Evolutionary conservation across 2,888 invertebrate species (phyloP).

Genomic region (Byasa hedistus): DNA sequence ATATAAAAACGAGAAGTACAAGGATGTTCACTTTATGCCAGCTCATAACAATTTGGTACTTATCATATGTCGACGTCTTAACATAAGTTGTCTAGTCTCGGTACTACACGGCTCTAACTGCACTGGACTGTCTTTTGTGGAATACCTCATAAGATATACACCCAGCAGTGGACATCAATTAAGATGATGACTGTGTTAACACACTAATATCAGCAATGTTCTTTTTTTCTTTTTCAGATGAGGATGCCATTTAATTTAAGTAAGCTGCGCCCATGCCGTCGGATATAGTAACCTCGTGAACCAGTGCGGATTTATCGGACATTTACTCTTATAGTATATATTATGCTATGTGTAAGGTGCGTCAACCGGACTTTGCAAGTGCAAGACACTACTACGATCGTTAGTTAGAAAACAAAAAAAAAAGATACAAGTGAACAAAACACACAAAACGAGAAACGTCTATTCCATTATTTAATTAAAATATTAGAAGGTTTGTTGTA

Average conservation of each 20-base stretch:
- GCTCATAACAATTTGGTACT: too few relatives aligned
- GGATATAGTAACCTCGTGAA: constrained; percentile 58
- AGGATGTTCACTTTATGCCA: too few relatives aligned
- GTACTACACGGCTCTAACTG: too few relatives aligned
- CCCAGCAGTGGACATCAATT: too few relatives aligned
- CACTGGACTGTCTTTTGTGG: too few relatives aligned
- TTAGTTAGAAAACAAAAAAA: constrained; percentile 51
- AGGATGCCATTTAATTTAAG: constrained; percentile 79
- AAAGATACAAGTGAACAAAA: constrained; percentile 43
- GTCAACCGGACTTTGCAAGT: constrained; percentile 41
- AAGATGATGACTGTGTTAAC: too few relatives aligned
- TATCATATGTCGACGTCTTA: too few relatives aligned
- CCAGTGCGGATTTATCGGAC: constrained; percentile 53
- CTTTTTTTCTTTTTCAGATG: constrained; percentile 56
- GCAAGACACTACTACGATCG: constrained; percentile 43
- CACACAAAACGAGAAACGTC: constrained; percentile 64
- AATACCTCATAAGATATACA: too few relatives aligned
- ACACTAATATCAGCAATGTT: neutral
- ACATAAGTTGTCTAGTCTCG: too few relatives aligned
- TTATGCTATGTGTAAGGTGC: constrained; percentile 45
- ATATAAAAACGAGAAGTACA: too few relatives aligned
- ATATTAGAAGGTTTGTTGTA: constrained; percentile 67
- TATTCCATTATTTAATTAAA: constrained; percentile 74
- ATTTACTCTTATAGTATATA: constrained; percentile 33
- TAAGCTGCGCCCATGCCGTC: constrained; percentile 68